Percentiles rank a stretch among this genome's conserved stretches.
Evolutionary conservation across 2,797 vertebrate species (phyloP).

Genomic region (Coendou prehensilis): DNA sequence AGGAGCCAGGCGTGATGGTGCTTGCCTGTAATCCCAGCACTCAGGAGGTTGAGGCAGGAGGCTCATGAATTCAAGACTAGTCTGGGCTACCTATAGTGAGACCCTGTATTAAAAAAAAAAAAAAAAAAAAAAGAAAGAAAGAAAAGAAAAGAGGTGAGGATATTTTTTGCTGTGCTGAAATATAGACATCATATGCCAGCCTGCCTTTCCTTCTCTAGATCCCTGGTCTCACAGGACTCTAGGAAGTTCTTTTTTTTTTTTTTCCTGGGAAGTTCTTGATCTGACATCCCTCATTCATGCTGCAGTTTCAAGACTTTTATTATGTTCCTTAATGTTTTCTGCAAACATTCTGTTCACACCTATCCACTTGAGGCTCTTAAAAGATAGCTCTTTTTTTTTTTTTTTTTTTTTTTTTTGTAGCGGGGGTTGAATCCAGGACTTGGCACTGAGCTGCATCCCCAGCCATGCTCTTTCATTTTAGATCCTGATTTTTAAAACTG

Average conservation of each 20-base stretch:
- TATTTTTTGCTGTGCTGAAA: slow-evolving; percentile 42
- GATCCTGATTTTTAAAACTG: slow-evolving; percentile 47
- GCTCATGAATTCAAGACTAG: not conserved
- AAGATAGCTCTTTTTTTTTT: slow-evolving; percentile 2
- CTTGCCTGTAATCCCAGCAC: not conserved
- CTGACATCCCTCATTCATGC: not conserved
- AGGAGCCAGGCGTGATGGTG: not conserved
- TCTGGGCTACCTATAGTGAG: not conserved
- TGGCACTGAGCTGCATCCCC: no score
- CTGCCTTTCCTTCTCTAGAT: not conserved
- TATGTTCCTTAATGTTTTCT: not conserved
- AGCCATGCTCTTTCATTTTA: slow-evolving; percentile 9
- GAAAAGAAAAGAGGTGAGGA: not conserved
- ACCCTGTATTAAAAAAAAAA: not conserved
- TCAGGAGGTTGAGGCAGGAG: not conserved
- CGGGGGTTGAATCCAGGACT: no score
- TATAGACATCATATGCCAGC: not conserved
- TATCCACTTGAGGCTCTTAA: slow-evolving; percentile 43
- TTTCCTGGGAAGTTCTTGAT: slow-evolving; percentile 39
- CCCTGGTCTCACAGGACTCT: slow-evolving; percentile 32
- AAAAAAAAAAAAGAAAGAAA: not conserved
- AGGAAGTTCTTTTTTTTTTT: not conserved
- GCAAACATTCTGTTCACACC: slow-evolving; percentile 39
- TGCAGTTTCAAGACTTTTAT: slow-evolving; percentile 27
- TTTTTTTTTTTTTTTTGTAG: not conserved